Percentiles rank a stretch among this genome's conserved stretches.
Conservation (phyloP, 2,888 invertebrate species). For the Julus scanicus region DNA sequence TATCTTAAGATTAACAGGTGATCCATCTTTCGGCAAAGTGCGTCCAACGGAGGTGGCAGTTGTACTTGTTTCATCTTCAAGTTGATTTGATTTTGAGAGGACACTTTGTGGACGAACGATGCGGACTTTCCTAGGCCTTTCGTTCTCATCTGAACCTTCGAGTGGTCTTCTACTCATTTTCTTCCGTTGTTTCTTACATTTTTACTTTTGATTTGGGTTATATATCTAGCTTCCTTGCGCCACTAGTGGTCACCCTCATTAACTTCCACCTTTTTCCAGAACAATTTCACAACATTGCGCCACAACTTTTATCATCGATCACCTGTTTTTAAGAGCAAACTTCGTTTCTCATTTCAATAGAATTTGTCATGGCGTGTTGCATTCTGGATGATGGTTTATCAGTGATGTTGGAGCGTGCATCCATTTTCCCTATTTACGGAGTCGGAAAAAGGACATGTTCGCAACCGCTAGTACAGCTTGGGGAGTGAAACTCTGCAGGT, state of each 20-base stretch:
- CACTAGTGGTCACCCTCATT: neutral
- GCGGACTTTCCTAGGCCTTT: constrained; percentile 47
- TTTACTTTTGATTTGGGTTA: neutral
- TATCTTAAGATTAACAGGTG: constrained; percentile 69
- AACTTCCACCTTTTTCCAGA: neutral
- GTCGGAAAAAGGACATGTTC: neutral
- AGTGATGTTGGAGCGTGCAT: neutral
- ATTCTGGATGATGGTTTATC: neutral
- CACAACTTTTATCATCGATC: neutral
- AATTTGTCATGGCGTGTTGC: neutral
- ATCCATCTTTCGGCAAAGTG: constrained; percentile 64
- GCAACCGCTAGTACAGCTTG: too few relatives aligned
- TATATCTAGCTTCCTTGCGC: neutral
- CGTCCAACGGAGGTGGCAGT: neutral
- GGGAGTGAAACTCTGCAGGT: too few relatives aligned
- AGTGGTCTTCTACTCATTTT: constrained; percentile 44
- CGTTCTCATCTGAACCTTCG: constrained; percentile 15
- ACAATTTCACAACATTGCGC: constrained; percentile 19
- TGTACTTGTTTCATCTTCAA: neutral
- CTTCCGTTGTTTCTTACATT: neutral
- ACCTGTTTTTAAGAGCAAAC: too few relatives aligned
- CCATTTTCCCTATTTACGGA: neutral
- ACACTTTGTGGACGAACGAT: constrained; percentile 45
- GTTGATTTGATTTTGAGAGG: neutral
- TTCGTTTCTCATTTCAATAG: too few relatives aligned